Evolutionary conservation across 2,888 invertebrate species (phyloP).

Genomic region (Hyalella azteca): DNA sequence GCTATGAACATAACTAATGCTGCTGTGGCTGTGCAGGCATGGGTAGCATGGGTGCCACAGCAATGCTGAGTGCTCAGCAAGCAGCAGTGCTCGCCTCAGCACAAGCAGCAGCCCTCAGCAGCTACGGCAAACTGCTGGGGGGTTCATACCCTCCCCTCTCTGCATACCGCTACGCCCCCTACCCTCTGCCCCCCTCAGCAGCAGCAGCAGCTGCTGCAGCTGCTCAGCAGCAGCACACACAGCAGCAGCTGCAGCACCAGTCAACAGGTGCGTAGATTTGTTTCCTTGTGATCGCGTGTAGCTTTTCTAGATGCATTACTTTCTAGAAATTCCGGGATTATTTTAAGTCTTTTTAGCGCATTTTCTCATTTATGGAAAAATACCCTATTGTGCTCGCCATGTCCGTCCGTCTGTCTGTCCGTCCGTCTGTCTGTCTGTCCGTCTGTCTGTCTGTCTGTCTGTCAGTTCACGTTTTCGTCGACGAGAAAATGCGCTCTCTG

Average conservation of each 20-base stretch:
- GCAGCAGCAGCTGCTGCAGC: conserved; percentile 59
- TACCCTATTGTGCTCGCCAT: no score
- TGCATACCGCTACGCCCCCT: conserved; percentile 71
- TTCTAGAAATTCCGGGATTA: no score
- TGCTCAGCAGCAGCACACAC: conserved; percentile 15
- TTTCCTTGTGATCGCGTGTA: conserved; percentile 42
- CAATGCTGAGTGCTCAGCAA: background rate
- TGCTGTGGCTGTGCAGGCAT: background rate
- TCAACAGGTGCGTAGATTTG: background rate
- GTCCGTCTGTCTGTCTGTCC: no score
- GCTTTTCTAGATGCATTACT: background rate
- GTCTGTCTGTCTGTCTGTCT: no score
- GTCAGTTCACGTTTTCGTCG: no score
- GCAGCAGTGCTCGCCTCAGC: conserved; percentile 63
- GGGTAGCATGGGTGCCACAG: background rate
- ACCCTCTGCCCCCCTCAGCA: conserved; percentile 65
- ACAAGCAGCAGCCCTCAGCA: conserved; percentile 61
- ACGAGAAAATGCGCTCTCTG: no score
- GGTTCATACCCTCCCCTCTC: conserved; percentile 68
- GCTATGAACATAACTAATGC: no score
- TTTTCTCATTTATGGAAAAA: no score
- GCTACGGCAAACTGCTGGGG: conserved; percentile 57
- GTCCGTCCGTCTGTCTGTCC: no score
- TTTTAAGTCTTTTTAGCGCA: no score
- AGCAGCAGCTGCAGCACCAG: conserved; percentile 42